A percentile compares a stretch with the other conserved stretches of the same genome.
phyloP scores from a whole-genome alignment of 2,888 invertebrate species.

The Petrolisthes cinctipes region DNA sequence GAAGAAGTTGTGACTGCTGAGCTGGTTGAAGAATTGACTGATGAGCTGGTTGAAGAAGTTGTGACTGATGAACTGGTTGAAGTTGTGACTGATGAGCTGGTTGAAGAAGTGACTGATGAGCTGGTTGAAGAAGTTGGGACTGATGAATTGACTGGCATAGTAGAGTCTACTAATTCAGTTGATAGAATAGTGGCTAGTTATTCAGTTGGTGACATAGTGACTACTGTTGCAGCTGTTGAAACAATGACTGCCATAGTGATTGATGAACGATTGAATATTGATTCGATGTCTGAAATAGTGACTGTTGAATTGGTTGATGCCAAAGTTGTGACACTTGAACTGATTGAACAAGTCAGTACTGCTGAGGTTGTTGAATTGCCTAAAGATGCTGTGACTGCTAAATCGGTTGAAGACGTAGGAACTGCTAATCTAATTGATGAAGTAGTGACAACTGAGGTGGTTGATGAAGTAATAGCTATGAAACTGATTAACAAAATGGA shows the following conservation, averaged over 20 bases:
- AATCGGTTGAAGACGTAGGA: not conserved
- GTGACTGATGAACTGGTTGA: not conserved
- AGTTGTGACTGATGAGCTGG: not conserved
- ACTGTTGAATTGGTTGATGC: not conserved
- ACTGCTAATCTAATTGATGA: not conserved
- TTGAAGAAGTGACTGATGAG: not conserved
- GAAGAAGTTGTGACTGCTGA: too few relatives aligned
- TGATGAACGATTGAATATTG: not conserved
- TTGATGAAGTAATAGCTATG: not conserved
- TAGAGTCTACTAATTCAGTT: not conserved
- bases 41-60: too few relatives aligned
- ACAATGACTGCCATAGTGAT: not conserved
- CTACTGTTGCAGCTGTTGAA: not conserved
- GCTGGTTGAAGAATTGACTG: too few relatives aligned
- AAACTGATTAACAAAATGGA: too few relatives aligned
- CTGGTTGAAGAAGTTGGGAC: not conserved
- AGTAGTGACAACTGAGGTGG: not conserved
- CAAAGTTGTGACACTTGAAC: not conserved
- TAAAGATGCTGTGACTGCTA: not conserved
- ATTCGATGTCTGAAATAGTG: not conserved
- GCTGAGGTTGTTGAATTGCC: not conserved
- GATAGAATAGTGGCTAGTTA: not conserved
- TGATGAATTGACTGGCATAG: too few relatives aligned
- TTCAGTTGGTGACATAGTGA: not conserved
- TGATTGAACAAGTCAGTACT: not conserved